Evolutionary conservation across 2,888 invertebrate genomes (phyloP), one percentile per base, ranked within the genome.

Genomic region (Chorisops tibialis): DNA sequence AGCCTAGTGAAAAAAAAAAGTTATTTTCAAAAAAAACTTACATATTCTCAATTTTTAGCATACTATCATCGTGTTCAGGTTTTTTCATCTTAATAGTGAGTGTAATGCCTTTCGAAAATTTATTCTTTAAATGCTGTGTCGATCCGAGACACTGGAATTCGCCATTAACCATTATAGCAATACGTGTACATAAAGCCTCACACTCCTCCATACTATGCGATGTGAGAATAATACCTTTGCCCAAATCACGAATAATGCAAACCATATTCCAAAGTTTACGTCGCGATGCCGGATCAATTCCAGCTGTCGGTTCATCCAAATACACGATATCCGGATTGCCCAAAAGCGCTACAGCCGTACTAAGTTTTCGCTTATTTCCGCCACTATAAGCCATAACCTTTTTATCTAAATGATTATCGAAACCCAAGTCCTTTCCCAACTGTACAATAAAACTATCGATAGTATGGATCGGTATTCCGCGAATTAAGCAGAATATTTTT

Each of bases 201-300:
- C 90, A 89, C 77, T 91, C 91, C 71, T 87, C 85, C 86, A 90
- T 89, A 74, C 88, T 88, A 75, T 87, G 88, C 52, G 91, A 89
- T 21, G 93, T 91, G 66, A 93, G 81, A 64, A 93, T 81, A 38
- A 93, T 82, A 54, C 89, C 87, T 70, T 84, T 83, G 0, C 91
- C 91, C 4, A 82, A 79, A 60, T 85, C 84, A 41, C 88, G 81
- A 18, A 87, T 82, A 64, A 83, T 81, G 59, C 83, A 80, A 24
- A 92, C 79, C 0, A 87, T 86, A 69, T 87, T 81, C 93, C 93
- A 93, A 35, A 93, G 83, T 67, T 87, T 84, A 61, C 91, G 81
- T 70, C 90, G 85, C 3, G 92, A 89, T 1, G 87, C 87, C 1
- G 91, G 88, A 72, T 93, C 91, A 68, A 75, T 67, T 1, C 75